Base-by-base conservation (phyloP, 2,797 vertebrate species). In the Acrossocheilus fasciatus region DNA sequence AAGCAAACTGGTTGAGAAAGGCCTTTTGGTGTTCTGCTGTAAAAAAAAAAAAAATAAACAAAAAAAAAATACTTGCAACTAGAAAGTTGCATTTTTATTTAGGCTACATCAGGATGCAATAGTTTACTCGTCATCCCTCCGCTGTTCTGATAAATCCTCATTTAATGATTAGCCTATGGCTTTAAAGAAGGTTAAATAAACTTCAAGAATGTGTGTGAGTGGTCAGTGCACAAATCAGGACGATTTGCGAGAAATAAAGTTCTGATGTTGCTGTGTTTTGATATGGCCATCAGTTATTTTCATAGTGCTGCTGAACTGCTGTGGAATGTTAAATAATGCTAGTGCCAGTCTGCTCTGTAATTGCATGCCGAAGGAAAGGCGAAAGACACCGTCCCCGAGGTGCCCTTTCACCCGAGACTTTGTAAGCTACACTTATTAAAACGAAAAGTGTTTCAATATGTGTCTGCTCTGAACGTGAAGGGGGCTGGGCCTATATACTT, bases 391-490 rank as follows among this genome's bases (percentile, higher is more conserved):
- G 95, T 97, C 97, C 97, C 95, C 95, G 88, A 91, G 93, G 92
- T 98, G 98, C 96, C 97, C 98, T 98, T 98, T 99, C 98, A 98
- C 98, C 98, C 95, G 86, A 93, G 95, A 96, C 96, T 97, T 96
- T 97, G 96, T 96, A 94, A 96, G 96, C 95, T 96, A 96, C 97
- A 97, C 97, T 98, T 99, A 99, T 98, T 99, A 98, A 97, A 97
- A 95, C 95, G 96, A 96, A 99, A 99, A 99, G 97, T 98, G 98
- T 95, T 99, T 99, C 98, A 99, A 97, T 98, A 98, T 99, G 98
- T 98, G 95, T 88, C 91, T 85, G 91, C 93, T 92, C 94, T 94
- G 87, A 89, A 91, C 90, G 90, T 87, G 92, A 91, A 92, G 93
- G 95, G 94, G 93, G 93, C 90, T 93, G 94, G 93, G 94, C 84